Evolutionary conservation across 2,888 invertebrate genomes (phyloP).

Genomic region (Allolobophora icterica): DNA sequence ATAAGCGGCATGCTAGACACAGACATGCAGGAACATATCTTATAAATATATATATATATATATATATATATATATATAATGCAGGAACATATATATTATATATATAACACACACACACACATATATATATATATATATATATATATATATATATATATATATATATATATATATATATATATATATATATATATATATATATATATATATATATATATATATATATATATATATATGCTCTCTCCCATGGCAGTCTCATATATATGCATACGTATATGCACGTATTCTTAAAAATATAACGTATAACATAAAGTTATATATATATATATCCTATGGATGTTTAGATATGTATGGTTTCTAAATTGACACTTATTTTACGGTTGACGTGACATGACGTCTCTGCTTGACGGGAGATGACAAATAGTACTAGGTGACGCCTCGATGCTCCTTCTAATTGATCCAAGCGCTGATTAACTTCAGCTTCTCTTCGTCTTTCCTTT

Average conservation of each 20-base stretch:
- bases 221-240: neutral
- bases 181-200: neutral
- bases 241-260: too few species aligned
- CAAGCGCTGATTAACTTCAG: too few species aligned
- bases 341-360: too few species aligned
- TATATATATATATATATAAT: neutral
- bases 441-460: neutral
- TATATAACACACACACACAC: too few species aligned
- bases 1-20: too few species aligned
- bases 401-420: slow-evolving; percentile 24
- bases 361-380: neutral
- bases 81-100: too few species aligned
- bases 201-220: neutral
- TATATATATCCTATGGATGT: neutral
- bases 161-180: neutral
- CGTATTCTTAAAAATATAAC: too few species aligned
- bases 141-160: too few species aligned
- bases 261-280: too few species aligned
- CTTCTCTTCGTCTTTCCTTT: too few species aligned
- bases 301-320: neutral
- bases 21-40: neutral
- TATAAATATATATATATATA: neutral
- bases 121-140: neutral
- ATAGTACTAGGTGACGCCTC: neutral
- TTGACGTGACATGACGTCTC: slow-evolving; percentile 20